Evolutionary conservation across 2,888 invertebrate genomes (phyloP), one percentile per base, ranked within the genome.

Genomic region (Rhagonycha lutea): DNA sequence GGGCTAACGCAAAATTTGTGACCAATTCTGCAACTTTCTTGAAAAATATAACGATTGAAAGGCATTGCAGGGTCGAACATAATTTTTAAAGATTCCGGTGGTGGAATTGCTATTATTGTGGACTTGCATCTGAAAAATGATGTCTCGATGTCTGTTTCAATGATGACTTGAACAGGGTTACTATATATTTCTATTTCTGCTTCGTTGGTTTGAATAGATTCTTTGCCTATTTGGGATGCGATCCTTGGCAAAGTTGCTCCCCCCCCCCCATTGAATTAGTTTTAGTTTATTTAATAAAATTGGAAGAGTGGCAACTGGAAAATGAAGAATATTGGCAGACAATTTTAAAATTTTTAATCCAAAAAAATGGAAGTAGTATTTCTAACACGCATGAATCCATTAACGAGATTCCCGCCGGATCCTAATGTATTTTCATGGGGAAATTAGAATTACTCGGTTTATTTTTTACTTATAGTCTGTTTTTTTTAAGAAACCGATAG

Each of bases 41-140:
- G 74, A 14, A 81, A 69, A 9, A 70, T 61, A 8, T 24, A 47
- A 69, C 78, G 81, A 4, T 60, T 70, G 23, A 73, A 29, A 4
- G 76, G 74, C 24, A 85, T 72, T 4, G 80, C 75, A 12, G 86
- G 86, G 0, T 70, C 63, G 62, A 85, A 84, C 23, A 74, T 71
- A 14, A 86, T 83, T 47, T 82, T 78, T 60, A 79, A 68, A 2
- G 83, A 69, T 71, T 83, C 79, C 26, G 70, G 68, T 7, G 83
- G 83, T 4, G 84, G 81, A 24, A 84, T 75, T 10, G 84, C 79
- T 18, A 83, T 23, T 72, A 85, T 83, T 11, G 80, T 79, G 69
- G 78, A 77, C 23, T 71, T 70, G 68, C 81, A 80, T 68, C 84
- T 85, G 65, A 62, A 82, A 78, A 70, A 69, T 60, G n/a, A 82